Evolutionary conservation across 2,113 vertebrate genomes (phyloP), one percentile per base, ranked within the genome.

Genomic region (Aleadryas rufinucha): DNA sequence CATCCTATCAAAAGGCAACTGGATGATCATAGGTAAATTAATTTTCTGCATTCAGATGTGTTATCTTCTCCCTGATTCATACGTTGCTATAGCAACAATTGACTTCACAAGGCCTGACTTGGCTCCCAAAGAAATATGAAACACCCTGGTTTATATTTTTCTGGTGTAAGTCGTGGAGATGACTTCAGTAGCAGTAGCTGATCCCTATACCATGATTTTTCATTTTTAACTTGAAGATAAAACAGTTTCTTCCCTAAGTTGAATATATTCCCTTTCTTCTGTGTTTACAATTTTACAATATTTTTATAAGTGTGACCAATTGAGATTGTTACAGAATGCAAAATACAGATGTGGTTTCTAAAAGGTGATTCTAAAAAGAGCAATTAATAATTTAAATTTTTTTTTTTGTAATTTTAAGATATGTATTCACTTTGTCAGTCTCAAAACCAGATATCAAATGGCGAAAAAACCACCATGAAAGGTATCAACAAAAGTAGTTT

Each of bases 1-100:
- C 27, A 15, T 92, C 24, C 33, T 84, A 78, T 95, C 77, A 96
- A 90, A 93, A 74, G 78, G 85, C 64, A 95, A 57, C 42, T 75
- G 56, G 84, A 84, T 93, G 64, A 91, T 97, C 50, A 75, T 70
- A 95, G 81, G 61, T 95, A 93, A 97, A 95, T 96, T 90, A 94
- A 91, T 95, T 94, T 70, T 92, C 92, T 94, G 41, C 54, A 53
- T 96, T 97, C 72, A 95, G 82, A 92, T 59, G 75, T 78, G 66
- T 90, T 97, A 92, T 96, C 93, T 94, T 96, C 87, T 96, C 78
- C 16, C 59, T 66, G 66, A 87, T 97, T 97, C 83, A 89, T 63
- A 39, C 0, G 78, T 98, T 98, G 93, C 95, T 92, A 97, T 97
- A 89, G 97, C 92, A 98, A 98, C 95, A 7, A 39, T 42, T 97